Evolutionary conservation across 2,888 invertebrate genomes (phyloP).

Genomic region (Dicranocentrus wangi): DNA sequence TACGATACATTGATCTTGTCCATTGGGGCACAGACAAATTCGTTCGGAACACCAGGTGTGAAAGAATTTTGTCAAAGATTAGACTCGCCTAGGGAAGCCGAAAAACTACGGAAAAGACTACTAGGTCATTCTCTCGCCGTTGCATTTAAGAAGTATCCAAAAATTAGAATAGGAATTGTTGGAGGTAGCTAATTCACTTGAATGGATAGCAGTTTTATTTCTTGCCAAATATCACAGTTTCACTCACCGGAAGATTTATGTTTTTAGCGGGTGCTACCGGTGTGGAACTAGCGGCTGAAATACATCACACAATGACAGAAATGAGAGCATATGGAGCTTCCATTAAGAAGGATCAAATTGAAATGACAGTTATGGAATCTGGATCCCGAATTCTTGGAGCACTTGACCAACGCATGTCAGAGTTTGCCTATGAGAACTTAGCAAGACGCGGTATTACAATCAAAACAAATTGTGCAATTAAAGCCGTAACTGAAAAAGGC

Average conservation of each 20-base stretch:
- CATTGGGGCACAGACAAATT: slow-evolving; percentile 59
- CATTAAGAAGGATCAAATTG: slow-evolving; percentile 44
- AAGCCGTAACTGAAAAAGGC: slow-evolving; percentile 51
- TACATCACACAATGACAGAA: slow-evolving; percentile 62
- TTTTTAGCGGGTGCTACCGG: slow-evolving; percentile 45
- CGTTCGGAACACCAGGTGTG: slow-evolving; percentile 64
- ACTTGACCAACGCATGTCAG: neutral
- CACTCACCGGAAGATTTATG: too few relatives aligned
- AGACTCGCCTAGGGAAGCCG: slow-evolving; percentile 58
- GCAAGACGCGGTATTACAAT: slow-evolving; percentile 49
- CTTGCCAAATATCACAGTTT: too few relatives aligned
- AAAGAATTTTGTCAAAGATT: slow-evolving; percentile 53
- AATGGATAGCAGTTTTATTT: too few relatives aligned
- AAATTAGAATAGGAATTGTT: slow-evolving; percentile 62
- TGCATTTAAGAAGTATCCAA: slow-evolving; percentile 28
- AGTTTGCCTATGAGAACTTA: slow-evolving; percentile 55
- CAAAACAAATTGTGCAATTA: slow-evolving; percentile 46
- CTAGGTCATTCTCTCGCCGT: slow-evolving; percentile 46
- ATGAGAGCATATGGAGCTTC: slow-evolving; percentile 45
- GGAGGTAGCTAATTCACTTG: too few relatives aligned
- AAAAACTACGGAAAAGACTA: slow-evolving; percentile 53
- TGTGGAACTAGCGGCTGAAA: slow-evolving; percentile 64
- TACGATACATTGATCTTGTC: slow-evolving; percentile 64
- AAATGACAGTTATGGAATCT: slow-evolving; percentile 65
- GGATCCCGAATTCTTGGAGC: slow-evolving; percentile 40